Evolutionary conservation across 2,113 vertebrate genomes (phyloP), one percentile per base, ranked within the genome.

Genomic region (Ailuropoda melanoleuca): DNA sequence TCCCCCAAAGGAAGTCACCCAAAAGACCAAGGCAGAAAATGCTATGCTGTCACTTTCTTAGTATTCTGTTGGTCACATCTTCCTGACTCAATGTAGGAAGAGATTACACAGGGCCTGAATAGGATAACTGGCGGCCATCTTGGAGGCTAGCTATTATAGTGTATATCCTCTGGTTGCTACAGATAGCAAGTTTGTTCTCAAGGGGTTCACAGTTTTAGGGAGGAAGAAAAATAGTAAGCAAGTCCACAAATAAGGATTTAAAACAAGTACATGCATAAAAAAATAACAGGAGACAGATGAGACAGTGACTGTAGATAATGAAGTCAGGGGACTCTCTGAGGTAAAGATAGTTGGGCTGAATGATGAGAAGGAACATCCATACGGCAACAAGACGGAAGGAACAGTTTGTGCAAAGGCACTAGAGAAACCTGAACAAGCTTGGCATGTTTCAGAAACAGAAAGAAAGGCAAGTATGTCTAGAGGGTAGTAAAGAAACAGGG

Each of bases 211-310:
- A 34, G 37, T 53, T 46, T 94, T 94, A 29, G 9, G 39, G 39
- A 95, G 86, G 46, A 95, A 89, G 26, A 19, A 48, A 88, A 91
- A 85, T 6, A 82, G 18, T 55, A 80, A 95, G 64, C 53, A 66
- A 62, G 31, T 75, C 94, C 83, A 86, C 64, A 97, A 56, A 62
- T 39, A 85, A 56, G 17, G 72, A 86, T 80, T 88, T 92, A 86
- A 92, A 55, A 39, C 14, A 72, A 95, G 83, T 23, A 78, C 3
- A 62, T 13, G 60, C 34, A 12, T 60, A 14, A 60, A 88, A 72
- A 60, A 60, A 88, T 50, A 77, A 39, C 39, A 55, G 8, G 43
- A 23, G 50, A 56, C 3, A 4, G 15, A 34, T 55, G 18, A 55
- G 6, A 31, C 9, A 12, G 43, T 68, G 53, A 53, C 43, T 72